Evolutionary conservation across 2,888 invertebrate genomes (phyloP), one percentile per base, ranked within the genome.

Genomic region (Protodeltote pygarga): DNA sequence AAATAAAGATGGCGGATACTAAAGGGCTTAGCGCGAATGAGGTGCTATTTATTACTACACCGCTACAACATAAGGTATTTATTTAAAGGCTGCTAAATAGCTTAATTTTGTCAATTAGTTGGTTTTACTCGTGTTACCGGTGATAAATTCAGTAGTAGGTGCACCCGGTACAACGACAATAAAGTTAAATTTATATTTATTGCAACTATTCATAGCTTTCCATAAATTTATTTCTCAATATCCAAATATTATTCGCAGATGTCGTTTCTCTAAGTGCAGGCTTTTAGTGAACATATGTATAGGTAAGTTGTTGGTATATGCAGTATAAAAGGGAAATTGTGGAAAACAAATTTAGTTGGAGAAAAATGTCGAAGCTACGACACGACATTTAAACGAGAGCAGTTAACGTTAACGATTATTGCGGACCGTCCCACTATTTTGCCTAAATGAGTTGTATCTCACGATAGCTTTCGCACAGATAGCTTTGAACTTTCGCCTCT

Each of bases 391-490:
- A 83, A 85, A 80, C 79, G 79, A 60, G 51, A 62, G 58, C 75
- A 73, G 79, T 87, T 85, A 82, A 55, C 77, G 79, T 77, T 85
- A 89, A 87, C 83, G 83, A 80, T 86, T 86, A 89, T 83, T 79
- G 81, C 80, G 64, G 64, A 73, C 66, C 70, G 60, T 71, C 66
- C 73, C 70, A 78, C 78, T 81, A 81, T 80, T 84, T 79, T 79
- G 75, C 75, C 68, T 82, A 82, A 83, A 81, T 77, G 80, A 79
- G 74, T 75, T 78, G 72, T 83, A 77, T 82, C 81, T 83, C 77
- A 77, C 75, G 81, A 79, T 77, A 74, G n/a, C 73, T 73, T 68
- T 72, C 59, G 54, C 61, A 66, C 50, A 64, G 70, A 77, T 71
- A 75, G 40, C 45, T 44, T 42, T 31, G 23, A 21, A 13, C 11